A percentile compares a stretch with the other conserved stretches of the same genome.
phyloP scores from a whole-genome alignment of 2,797 vertebrate genomes.

The Oceanodroma leucorhoa region DNA sequence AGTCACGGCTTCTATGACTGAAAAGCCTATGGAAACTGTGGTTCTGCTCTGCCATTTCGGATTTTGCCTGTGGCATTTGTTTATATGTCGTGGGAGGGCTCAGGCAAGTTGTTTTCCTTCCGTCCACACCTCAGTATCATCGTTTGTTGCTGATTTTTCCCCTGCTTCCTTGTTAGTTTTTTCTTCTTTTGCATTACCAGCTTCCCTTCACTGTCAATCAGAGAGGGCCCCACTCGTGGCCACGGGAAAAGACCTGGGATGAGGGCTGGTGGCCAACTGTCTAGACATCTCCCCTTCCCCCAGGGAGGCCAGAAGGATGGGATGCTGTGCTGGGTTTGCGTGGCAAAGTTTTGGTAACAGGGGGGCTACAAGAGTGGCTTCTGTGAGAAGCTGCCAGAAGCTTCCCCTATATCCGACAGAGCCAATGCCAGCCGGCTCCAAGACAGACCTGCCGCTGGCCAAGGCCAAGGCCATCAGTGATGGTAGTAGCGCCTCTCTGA shows the following conservation, averaged over 20 bases:
- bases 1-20: not conserved
- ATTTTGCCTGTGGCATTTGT: not conserved
- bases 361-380: not conserved
- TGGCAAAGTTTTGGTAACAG: not conserved
- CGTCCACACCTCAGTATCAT: not conserved
- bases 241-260: not conserved
- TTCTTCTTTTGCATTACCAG: not conserved
- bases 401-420: not conserved
- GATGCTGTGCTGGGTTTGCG: not conserved
- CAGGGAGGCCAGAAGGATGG: not conserved
- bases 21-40: not conserved
- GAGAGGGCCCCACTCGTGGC: not conserved
- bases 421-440: not conserved
- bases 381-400: not conserved
- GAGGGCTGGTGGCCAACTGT: not conserved
- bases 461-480: not conserved
- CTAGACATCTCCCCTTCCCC: not conserved
- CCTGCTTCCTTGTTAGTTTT: not conserved
- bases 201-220: not conserved
- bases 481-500: not conserved
- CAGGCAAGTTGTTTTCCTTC: not conserved
- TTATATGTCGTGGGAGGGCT: not conserved
- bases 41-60: not conserved
- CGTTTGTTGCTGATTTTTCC: not conserved
- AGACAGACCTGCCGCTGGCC: rapidly evolving